Conservation (phyloP, 1,140 invertebrate species). For the Aporrectodea caliginosa region DNA sequence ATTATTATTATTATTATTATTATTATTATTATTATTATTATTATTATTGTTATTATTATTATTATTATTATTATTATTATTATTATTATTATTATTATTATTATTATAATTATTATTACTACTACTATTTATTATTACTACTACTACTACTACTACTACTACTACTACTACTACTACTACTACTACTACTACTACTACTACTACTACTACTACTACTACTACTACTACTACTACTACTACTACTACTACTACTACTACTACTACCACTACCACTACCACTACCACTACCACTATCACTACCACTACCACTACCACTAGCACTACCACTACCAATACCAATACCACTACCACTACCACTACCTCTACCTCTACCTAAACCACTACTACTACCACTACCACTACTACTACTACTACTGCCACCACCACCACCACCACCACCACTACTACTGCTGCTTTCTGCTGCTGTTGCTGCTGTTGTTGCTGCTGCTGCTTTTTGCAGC, state of each 20-base stretch:
- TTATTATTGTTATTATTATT: not conserved
- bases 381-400: not conserved
- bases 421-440: not conserved
- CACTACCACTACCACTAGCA: not conserved
- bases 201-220: slow-evolving; percentile 7
- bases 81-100: not conserved
- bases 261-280: not conserved
- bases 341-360: too few relatives aligned
- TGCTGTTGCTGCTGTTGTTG: not conserved
- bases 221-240: slow-evolving; percentile 7
- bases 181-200: slow-evolving; percentile 5
- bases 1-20: slow-evolving; percentile 5
- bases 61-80: not conserved
- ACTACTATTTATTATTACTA: not conserved
- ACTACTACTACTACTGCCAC: slow-evolving; percentile 6
- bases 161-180: slow-evolving; percentile 4
- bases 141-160: not conserved
- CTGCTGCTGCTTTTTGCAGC: not conserved
- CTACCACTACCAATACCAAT: not conserved
- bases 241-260: slow-evolving; percentile 5
- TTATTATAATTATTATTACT: not conserved
- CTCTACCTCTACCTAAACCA: not conserved
- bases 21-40: not conserved
- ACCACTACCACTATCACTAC: not conserved
- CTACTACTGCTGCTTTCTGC: slow-evolving; percentile 3